Evolutionary conservation across 2,888 invertebrate genomes (phyloP).

Genomic region (Clostera curtula): DNA sequence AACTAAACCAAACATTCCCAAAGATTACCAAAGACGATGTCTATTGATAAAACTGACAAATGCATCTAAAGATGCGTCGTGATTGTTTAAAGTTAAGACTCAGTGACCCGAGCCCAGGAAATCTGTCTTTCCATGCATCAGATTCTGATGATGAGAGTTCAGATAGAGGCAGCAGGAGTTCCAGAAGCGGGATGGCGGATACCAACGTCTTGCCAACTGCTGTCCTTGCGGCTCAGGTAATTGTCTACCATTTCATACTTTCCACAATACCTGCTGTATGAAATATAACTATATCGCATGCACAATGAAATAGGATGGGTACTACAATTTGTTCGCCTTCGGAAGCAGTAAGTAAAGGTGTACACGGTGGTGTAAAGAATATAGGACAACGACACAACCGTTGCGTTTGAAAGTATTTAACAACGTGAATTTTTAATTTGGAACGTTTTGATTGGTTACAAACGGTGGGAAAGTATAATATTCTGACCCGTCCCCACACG

Average conservation of each 20-base stretch:
- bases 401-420: no score
- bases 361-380: no score
- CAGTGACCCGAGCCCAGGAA: conserved; percentile 58
- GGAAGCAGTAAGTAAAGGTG: no score
- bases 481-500: no score
- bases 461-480: no score
- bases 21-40: conserved; percentile 25
- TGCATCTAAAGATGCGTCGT: conserved; percentile 47
- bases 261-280: no score
- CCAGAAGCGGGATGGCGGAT: conserved; percentile 37
- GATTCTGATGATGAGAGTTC: conserved; percentile 63
- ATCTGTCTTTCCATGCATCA: conserved; percentile 51
- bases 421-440: no score
- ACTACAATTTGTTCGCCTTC: no score
- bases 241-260: background rate
- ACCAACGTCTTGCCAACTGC: conserved; percentile 37
- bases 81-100: conserved; percentile 63
- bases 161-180: conserved; percentile 40
- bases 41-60: conserved; percentile 19
- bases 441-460: no score
- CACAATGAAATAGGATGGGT: no score
- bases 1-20: conserved; percentile 28
- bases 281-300: no score
- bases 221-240: conserved; percentile 48
- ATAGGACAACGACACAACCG: no score